Evolutionary conservation across 2,888 invertebrate species (phyloP), one percentile per base, ranked within the genome.

Genomic region (Cryptocheilus praepositus): DNA sequence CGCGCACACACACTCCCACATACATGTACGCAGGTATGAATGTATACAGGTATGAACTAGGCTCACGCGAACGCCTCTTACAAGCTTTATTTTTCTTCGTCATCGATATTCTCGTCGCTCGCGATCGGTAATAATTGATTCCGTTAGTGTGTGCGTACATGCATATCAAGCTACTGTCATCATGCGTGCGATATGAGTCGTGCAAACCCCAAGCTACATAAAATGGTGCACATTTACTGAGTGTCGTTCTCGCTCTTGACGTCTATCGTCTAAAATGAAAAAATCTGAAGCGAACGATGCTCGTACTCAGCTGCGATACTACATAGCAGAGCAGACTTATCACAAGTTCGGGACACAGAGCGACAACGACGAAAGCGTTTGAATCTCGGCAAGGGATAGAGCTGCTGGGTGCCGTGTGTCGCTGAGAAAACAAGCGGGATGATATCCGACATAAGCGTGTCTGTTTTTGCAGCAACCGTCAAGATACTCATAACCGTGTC

Each of bases 61-160:
- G 36, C 36, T 36, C 36, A 36, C 36, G 7, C 2, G 25, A 25
- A 25, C 13, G 36, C 36, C 36, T 36, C 36, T 36, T 66, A 83
- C 84, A 83, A 83, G 84, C 83, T 83, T 83, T 83, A 76, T 84
- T 82, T 83, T 84, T 83, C 78, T 72, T 77, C 74, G 75, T 63
- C 43, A 63, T 46, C 19, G 25, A 53, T 16, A 18, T 18, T 49
- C 49, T 49, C 36, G 49, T 16, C 49, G 49, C 18, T 18, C 49
- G 16, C 18, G n/a, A 18, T 18, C 49, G 49, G 49, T 8, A 49
- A 49, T 11, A 36, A 36, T 36, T 36, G 3, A 36, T 11, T 36
- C 36, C 11, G 36, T 36, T 36, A 36, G 36, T 36, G 36, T 36
- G 36, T 36, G 36, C 36, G 36, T 53, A 4, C 28, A 63, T 46